These are phyloP conservation scores for Zapornia atra DNA, from an alignment of 2,113 vertebrate species.

Conservation along the genomic window DNA sequence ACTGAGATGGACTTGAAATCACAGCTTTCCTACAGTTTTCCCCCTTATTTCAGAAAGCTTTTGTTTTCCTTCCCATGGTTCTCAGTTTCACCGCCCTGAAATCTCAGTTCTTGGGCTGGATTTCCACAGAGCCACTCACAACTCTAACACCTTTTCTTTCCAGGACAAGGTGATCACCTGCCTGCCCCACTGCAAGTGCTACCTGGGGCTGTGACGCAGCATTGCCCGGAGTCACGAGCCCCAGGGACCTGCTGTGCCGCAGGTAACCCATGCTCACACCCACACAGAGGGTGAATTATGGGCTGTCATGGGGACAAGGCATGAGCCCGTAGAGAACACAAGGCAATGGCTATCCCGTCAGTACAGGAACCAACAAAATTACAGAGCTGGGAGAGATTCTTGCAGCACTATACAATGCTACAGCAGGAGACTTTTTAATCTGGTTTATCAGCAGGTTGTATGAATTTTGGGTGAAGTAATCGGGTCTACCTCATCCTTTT, in stretches of 20 bases:
- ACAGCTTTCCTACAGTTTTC: background rate
- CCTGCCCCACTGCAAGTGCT: background rate
- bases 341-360: background rate
- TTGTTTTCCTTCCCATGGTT: background rate
- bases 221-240: background rate
- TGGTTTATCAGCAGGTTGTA: background rate
- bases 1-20: background rate
- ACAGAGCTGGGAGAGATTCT: background rate
- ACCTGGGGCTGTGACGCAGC: background rate
- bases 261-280: background rate
- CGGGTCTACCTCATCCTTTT: background rate
- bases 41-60: background rate
- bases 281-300: background rate
- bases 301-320: background rate
- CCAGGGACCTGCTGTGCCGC: background rate
- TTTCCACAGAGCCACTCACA: background rate
- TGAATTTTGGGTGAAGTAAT: background rate
- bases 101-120: background rate
- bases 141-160: background rate
- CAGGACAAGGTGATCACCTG: background rate
- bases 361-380: background rate
- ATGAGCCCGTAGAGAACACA: fast-evolving
- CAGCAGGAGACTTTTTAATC: background rate
- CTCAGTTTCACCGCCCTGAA: background rate
- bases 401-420: background rate